A percentile compares a stretch with the other conserved stretches of the same genome.
Conservation (phyloP, 2,113 vertebrate species). For the Elephas maximus region DNA sequence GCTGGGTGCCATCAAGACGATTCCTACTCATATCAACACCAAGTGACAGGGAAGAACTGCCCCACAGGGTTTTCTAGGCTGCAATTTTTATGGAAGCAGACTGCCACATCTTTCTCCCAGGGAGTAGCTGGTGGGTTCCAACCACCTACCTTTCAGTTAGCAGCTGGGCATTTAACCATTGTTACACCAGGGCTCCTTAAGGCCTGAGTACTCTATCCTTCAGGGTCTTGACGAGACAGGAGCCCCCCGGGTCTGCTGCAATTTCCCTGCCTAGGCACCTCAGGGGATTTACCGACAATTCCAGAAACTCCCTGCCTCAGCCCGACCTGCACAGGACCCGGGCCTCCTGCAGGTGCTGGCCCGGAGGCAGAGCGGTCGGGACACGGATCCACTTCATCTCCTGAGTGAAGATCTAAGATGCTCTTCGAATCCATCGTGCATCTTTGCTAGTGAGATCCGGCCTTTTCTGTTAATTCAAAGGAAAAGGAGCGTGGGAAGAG, state of each 20-base stretch:
- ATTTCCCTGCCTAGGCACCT: slow-evolving; percentile 84
- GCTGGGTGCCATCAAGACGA: no score
- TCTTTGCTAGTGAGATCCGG: background rate
- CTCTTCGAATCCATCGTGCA: fast-evolving
- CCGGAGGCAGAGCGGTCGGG: background rate
- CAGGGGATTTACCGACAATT: slow-evolving; percentile 88
- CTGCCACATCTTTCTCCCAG: no score
- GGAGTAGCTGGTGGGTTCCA: no score
- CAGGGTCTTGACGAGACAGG: background rate
- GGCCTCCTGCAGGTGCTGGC: slow-evolving; percentile 39
- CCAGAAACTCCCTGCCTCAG: slow-evolving; percentile 75
- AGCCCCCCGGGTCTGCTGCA: slow-evolving; percentile 86
- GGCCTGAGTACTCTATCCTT: background rate
- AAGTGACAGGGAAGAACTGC: no score
- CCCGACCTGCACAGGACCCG: background rate
- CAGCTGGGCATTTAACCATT: no score
- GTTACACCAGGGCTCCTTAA: no score
- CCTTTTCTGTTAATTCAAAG: background rate
- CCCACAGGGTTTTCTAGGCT: no score
- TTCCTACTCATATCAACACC: no score
- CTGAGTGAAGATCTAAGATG: slow-evolving; percentile 21
- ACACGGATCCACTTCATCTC: slow-evolving; percentile 50
- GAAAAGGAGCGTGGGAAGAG: background rate
- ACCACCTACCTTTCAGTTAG: no score
- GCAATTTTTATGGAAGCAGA: no score